Percentiles rank a stretch among this genome's conserved stretches.
These are phyloP conservation scores for Characodon lateralis DNA, from an alignment of 2,797 vertebrate species.

Conservation along the genomic window DNA sequence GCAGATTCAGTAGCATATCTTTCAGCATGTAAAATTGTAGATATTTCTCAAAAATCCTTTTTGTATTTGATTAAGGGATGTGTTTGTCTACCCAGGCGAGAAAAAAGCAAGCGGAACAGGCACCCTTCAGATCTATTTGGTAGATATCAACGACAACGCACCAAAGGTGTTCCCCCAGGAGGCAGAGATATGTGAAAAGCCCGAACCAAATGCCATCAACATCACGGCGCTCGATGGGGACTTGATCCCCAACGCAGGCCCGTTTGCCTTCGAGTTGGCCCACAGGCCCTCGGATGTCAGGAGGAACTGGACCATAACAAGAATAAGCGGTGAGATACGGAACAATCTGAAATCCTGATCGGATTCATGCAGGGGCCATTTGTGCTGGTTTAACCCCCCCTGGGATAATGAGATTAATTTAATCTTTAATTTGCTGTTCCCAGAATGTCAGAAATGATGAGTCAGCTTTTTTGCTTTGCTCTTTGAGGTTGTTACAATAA, in stretches of 20 bases:
- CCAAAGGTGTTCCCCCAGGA: conserved; percentile 92
- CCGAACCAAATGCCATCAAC: conserved; percentile 94
- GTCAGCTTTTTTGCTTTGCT: conserved; percentile 10
- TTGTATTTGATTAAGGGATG: conserved; percentile 22
- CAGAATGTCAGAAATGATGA: conserved; percentile 8
- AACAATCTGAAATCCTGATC: conserved; percentile 1
- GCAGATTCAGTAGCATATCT: conserved; percentile 29
- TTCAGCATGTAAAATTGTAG: conserved; percentile 28
- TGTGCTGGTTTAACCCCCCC: background rate
- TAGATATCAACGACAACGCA: conserved; percentile 97
- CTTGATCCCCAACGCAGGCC: conserved; percentile 93
- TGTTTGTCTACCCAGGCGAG: conserved; percentile 76
- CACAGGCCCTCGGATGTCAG: conserved; percentile 84
- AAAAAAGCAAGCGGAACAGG: conserved; percentile 94
- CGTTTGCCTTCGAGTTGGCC: conserved; percentile 93
- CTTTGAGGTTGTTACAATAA: conserved; percentile 2
- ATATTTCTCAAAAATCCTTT: conserved; percentile 41
- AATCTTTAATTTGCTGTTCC: conserved; percentile 26
- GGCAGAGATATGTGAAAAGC: conserved; percentile 91
- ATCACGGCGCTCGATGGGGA: conserved; percentile 95
- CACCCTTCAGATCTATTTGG: conserved; percentile 91
- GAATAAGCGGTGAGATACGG: conserved; percentile 86
- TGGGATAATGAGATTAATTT: conserved; percentile 21
- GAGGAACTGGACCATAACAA: conserved; percentile 95
- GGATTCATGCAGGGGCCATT: conserved; percentile 4